Base-by-base conservation (phyloP, 2,888 invertebrate species). In the Ceriagrion tenellum region DNA sequence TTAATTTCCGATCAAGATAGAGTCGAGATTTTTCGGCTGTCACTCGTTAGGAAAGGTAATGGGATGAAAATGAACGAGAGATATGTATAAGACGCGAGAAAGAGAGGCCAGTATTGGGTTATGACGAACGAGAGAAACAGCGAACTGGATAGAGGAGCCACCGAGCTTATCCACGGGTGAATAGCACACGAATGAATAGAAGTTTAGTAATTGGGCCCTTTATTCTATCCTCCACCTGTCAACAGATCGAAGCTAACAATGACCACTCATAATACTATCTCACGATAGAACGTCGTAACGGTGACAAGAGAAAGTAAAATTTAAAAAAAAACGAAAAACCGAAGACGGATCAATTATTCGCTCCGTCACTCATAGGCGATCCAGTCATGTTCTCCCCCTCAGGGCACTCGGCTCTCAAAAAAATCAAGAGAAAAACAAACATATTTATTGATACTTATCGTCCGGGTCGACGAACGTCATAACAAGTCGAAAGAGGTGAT, bases 1-100 rank as follows among this genome's bases (percentile, higher is more conserved):
- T 81, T 81, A 35, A 81, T 35, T 81, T 81, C 81, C 81, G 81
- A 81, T 81, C 81, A 81, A 81, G 81, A 81, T 35, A 35, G 81
- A 81, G 12, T 81, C 30, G 35, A 81, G 81, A 81, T 81, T 81
- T 81, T 81, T 81, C 81, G 81, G 30, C 16, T 81, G 81, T 81
- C 81, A 81, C 81, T 30, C 3, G 81, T 81, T 30, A 81, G 81
- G 35, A 81, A 81, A 81, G 81, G 81, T 35, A 81, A 81, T 35
- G 81, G 81, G 81, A 81, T 81, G n/a, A 69, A 69, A 69, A n/a
- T n/a, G n/a, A 26, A 35, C 0, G 30, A 35, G 35, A n/a, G 35
- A 35, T 2, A 47, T 47, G 8, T 47, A 47, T 47, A 4, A 4
- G 2, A 4, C 2, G 81, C 35, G 81, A 35, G 35, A 81, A 26